Percentiles rank a stretch among this genome's conserved stretches.
phyloP scores from a whole-genome alignment of 2,888 invertebrate genomes.

The Eupithecia centaureata region DNA sequence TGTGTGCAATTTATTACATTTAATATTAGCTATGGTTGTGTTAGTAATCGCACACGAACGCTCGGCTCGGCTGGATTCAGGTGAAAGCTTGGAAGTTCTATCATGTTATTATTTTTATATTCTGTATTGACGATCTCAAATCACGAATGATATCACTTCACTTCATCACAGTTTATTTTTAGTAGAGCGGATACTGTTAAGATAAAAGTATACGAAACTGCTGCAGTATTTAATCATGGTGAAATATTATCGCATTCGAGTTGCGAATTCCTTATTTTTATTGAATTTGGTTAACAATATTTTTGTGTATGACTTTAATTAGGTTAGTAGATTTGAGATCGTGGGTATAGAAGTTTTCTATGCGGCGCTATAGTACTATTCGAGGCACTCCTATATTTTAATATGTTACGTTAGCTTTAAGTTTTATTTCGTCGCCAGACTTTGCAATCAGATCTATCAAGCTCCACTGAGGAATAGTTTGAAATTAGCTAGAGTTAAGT shows the following conservation, averaged over 20 bases:
- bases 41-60: conserved; percentile 60
- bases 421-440: conserved; percentile 54
- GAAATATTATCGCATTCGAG: background rate
- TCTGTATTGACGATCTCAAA: conserved; percentile 29
- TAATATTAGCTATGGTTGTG: conserved; percentile 69
- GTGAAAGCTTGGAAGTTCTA: conserved; percentile 23
- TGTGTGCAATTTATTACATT: conserved; percentile 73
- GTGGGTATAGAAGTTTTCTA: conserved; percentile 66
- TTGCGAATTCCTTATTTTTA: background rate
- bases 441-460: conserved; percentile 44
- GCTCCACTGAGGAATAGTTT: conserved; percentile 67
- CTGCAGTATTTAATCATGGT: conserved; percentile 9
- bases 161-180: conserved; percentile 1
- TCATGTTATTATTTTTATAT: conserved; percentile 32
- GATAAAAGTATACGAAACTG: background rate
- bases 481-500: conserved; percentile 72
- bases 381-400: conserved; percentile 66
- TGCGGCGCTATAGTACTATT: conserved; percentile 68
- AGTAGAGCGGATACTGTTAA: background rate
- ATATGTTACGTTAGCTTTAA: conserved; percentile 61
- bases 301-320: no score
- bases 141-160: conserved; percentile 3
- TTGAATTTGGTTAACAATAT: no score
- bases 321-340: conserved; percentile 25
- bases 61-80: conserved; percentile 33